These are phyloP conservation scores for Rallus limicola DNA, from an alignment of 2,113 vertebrate genomes.

Conservation along the genomic window DNA sequence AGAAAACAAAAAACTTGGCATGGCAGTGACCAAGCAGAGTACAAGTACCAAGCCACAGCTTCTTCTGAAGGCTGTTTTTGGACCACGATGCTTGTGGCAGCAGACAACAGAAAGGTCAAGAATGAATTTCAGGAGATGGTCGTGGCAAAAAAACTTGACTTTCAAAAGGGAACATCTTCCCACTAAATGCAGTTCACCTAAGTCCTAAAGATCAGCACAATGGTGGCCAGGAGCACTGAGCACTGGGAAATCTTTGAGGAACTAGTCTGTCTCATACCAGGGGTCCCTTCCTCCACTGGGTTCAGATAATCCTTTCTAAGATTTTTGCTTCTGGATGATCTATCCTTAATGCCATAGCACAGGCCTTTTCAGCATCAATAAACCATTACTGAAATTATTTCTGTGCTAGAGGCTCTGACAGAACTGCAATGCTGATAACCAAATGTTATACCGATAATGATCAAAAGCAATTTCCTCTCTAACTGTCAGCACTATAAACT, in stretches of 20 bases:
- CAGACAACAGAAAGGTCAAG: background rate
- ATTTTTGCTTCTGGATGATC: background rate
- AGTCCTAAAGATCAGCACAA: background rate
- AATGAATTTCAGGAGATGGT: background rate
- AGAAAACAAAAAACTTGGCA: background rate
- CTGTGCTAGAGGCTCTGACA: background rate
- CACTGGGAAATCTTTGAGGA: background rate
- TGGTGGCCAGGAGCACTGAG: background rate
- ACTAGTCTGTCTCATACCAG: background rate
- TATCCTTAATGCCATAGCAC: background rate
- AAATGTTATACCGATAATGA: background rate
- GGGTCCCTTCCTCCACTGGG: fast-evolving
- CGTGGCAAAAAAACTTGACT: background rate
- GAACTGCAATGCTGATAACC: background rate
- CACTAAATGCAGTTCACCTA: background rate
- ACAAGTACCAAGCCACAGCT: background rate
- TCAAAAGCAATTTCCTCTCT: background rate
- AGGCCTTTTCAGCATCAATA: background rate
- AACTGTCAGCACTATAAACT: background rate
- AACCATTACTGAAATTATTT: background rate
- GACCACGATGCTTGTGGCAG: background rate
- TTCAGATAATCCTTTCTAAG: background rate
- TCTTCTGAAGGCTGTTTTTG: background rate
- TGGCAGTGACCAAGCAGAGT: background rate
- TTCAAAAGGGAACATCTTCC: background rate